Base-by-base conservation (phyloP, 1,140 invertebrate genomes). In the Reticulitermes speratus region DNA sequence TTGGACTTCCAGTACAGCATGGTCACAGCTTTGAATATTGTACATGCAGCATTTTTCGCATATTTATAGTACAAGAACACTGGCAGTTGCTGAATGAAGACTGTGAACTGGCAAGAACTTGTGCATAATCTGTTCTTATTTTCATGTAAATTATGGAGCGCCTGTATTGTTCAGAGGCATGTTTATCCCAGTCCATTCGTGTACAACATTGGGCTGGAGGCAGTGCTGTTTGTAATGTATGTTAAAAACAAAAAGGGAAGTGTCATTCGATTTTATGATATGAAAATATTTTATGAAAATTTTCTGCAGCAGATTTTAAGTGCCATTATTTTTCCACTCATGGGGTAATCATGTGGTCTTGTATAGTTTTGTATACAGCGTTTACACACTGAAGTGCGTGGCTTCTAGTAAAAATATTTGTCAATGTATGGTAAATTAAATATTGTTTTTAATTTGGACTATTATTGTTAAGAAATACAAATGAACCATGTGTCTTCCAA, bases 321-420 rank as follows among this genome's bases (percentile, higher is more conserved):
- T 75, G 65, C 65, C 65, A 75, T 75, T 75, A 75, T 75, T n/a
- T 75, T 75, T 75, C 65, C n/a, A 30, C n/a, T 75, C n/a, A 25
- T 75, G n/a, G 65, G 52, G 1, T 75, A 75, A 75, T 3, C 25
- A 75, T 75, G 7, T 75, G 65, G 65, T 75, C 65, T 75, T 30
- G 65, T 75, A 30, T 19, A 65, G 30, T 19, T 75, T 75, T 75
- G n/a, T 75, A 75, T 75, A 75, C 65, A 75, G 25, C 6, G 25
- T 75, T 75, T 75, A 75, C n/a, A n/a, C n/a, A 75, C 65, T 30
- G 65, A 75, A 75, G 25, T 12, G n/a, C 65, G 7, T 75, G 8
- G n/a, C 25, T 75, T 75, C 3, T n/a, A 75, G 65, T 75, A 75
- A 25, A 25, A 30, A 9, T n/a, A 3, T 30, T 16, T 30, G n/a